A percentile compares a stretch with the other conserved stretches of the same genome.
These are phyloP conservation scores for Clistopyga incitator DNA, from an alignment of 2,888 invertebrate genomes.

Conservation along the genomic window DNA sequence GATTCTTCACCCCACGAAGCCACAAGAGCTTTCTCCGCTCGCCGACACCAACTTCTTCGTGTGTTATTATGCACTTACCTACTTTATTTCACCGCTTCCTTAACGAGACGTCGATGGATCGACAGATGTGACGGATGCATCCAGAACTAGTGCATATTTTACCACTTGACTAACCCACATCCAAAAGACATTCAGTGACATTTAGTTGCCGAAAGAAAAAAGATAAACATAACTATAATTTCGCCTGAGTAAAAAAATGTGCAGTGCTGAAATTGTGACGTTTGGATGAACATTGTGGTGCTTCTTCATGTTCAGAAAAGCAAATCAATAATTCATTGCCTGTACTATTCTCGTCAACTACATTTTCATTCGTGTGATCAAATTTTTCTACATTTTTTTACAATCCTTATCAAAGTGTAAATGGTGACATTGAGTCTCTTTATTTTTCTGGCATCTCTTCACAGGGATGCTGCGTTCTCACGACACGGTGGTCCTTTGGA, in stretches of 20 bases:
- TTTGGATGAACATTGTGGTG: too few relatives aligned
- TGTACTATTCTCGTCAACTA: too few relatives aligned
- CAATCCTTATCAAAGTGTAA: not conserved
- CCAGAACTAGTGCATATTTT: conserved; percentile 20
- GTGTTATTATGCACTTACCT: conserved; percentile 51
- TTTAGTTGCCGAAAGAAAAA: too few relatives aligned
- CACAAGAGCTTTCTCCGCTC: conserved; percentile 53
- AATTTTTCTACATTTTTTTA: too few relatives aligned
- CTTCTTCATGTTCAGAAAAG: too few relatives aligned
- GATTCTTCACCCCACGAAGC: conserved; percentile 19
- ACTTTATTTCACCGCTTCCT: conserved; percentile 32
- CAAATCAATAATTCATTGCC: too few relatives aligned
- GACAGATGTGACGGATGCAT: conserved; percentile 14
- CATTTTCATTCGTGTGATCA: too few relatives aligned
- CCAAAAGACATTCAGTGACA: too few relatives aligned
- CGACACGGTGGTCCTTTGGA: conserved; percentile 67
- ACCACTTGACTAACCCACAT: too few relatives aligned
- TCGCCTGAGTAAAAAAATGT: too few relatives aligned
- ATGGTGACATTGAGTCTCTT: not conserved
- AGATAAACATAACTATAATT: too few relatives aligned
- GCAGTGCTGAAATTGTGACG: too few relatives aligned
- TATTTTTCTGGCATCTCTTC: conserved; percentile 28
- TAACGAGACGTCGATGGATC: conserved; percentile 42
- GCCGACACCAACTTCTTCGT: conserved; percentile 28
- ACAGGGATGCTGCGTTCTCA: conserved; percentile 66